Evolutionary conservation across 2,888 invertebrate genomes (phyloP).

Genomic region (Dinocampus coccinellae): DNA sequence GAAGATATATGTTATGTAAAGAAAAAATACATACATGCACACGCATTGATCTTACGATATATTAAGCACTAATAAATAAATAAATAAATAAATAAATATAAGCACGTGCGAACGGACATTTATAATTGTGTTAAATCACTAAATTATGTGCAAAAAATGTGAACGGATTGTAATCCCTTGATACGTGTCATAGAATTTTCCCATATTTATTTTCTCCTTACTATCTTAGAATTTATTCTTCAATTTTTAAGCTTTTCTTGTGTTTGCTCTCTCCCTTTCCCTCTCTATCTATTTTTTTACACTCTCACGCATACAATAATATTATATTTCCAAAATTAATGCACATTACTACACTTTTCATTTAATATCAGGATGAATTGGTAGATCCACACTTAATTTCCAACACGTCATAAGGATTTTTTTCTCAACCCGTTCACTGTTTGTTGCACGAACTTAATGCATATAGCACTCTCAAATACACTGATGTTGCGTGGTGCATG

Average conservation of each 20-base stretch:
- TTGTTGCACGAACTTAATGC: slow-evolving; percentile 11
- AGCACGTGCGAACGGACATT: slow-evolving; percentile 6
- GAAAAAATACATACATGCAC: slow-evolving; percentile 26
- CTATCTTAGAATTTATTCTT: background rate
- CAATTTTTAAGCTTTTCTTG: too few species aligned
- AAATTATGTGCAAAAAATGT: slow-evolving; percentile 21
- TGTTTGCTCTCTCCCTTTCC: too few species aligned
- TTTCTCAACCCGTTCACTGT: background rate
- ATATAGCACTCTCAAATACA: slow-evolving; percentile 19
- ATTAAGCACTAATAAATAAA: slow-evolving; percentile 7
- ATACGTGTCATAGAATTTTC: background rate
- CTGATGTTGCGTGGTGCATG: slow-evolving; percentile 62
- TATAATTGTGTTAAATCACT: background rate
- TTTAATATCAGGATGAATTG: too few species aligned
- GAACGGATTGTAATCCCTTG: background rate
- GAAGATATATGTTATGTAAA: slow-evolving; percentile 29
- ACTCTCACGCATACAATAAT: too few species aligned
- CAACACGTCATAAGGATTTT: slow-evolving; percentile 15
- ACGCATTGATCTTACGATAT: slow-evolving; percentile 24
- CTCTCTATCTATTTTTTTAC: too few species aligned
- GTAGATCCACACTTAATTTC: too few species aligned
- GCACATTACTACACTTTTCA: too few species aligned
- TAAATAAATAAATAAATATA: background rate
- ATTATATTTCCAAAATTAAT: too few species aligned
- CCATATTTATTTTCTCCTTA: background rate